phyloP scores from a whole-genome alignment of 2,797 vertebrate species.

The Lepus oiostolus region DNA sequence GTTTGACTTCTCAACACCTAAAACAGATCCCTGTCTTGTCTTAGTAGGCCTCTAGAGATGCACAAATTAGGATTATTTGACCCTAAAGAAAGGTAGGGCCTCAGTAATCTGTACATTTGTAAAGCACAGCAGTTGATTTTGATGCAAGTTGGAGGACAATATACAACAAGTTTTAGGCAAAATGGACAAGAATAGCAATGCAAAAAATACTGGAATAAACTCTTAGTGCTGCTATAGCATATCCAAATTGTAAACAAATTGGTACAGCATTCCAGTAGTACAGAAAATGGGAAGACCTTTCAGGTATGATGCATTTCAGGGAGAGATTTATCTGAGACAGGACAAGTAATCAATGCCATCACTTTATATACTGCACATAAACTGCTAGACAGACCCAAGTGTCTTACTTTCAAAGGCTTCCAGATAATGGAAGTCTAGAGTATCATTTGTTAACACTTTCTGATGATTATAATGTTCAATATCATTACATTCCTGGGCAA shows the following conservation, averaged over 20 bases:
- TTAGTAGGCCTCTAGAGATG: neutral
- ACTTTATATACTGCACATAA: neutral
- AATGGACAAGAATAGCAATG: neutral
- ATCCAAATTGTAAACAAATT: constrained; percentile 1
- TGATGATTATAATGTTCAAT: constrained; percentile 25
- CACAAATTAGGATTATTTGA: constrained; percentile 36
- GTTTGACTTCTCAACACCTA: neutral
- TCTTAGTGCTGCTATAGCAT: neutral
- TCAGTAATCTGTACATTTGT: neutral
- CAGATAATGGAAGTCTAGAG: neutral
- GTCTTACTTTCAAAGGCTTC: constrained; percentile 23
- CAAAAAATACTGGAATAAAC: neutral
- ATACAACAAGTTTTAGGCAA: neutral
- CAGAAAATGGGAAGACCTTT: constrained; percentile 10
- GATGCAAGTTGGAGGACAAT: neutral
- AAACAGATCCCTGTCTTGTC: neutral
- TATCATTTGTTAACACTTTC: neutral
- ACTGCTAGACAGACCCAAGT: constrained; percentile 20
- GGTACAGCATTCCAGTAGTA: neutral
- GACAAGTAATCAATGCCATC: neutral
- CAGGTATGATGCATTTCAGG: neutral
- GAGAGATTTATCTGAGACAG: neutral
- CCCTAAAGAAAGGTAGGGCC: neutral
- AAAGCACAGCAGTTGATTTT: neutral
- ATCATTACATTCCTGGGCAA: neutral